These are phyloP conservation scores for Arnoldichthys spilopterus DNA, from an alignment of 2,797 vertebrate species.

Conservation along the genomic window DNA sequence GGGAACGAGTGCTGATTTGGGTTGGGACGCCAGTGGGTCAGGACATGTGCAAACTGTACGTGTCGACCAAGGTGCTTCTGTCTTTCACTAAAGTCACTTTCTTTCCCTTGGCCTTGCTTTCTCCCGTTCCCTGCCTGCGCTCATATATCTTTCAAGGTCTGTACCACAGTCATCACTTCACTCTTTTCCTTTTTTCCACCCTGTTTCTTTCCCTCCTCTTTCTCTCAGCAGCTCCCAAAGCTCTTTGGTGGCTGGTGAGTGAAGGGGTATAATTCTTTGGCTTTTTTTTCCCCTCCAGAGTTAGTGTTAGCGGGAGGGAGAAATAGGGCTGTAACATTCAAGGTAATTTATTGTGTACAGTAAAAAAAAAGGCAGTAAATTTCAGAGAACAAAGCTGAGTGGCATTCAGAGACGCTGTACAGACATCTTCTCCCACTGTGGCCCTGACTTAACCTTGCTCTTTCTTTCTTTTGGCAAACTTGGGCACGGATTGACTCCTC, in stretches of 20 bases:
- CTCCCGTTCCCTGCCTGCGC: not conserved
- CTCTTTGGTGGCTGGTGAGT: conserved; percentile 18
- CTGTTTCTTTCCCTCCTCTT: not conserved
- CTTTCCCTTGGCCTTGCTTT: not conserved
- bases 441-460: not conserved
- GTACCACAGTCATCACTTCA: not conserved
- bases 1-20: conserved; percentile 15
- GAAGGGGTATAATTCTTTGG: conserved; percentile 29
- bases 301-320: conserved; percentile 19
- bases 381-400: conserved; percentile 3
- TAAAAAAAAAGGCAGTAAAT: conserved; percentile 28
- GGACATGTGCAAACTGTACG: not conserved
- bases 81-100: conserved; percentile 33
- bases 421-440: conserved; percentile 4
- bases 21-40: not conserved
- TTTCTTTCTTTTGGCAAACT: conserved; percentile 6
- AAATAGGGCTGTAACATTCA: conserved; percentile 20
- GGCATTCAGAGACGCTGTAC: conserved; percentile 7
- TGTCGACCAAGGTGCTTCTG: not conserved
- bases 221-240: conserved; percentile 16
- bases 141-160: conserved; percentile 13
- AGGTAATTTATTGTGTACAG: conserved; percentile 32
- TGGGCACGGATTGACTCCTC: conserved; percentile 8
- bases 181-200: not conserved
- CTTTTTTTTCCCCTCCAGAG: not conserved